A percentile compares a stretch with the other conserved stretches of the same genome.
phyloP scores from a whole-genome alignment of 2,797 vertebrate genomes.

The Holocentrus rufus region DNA sequence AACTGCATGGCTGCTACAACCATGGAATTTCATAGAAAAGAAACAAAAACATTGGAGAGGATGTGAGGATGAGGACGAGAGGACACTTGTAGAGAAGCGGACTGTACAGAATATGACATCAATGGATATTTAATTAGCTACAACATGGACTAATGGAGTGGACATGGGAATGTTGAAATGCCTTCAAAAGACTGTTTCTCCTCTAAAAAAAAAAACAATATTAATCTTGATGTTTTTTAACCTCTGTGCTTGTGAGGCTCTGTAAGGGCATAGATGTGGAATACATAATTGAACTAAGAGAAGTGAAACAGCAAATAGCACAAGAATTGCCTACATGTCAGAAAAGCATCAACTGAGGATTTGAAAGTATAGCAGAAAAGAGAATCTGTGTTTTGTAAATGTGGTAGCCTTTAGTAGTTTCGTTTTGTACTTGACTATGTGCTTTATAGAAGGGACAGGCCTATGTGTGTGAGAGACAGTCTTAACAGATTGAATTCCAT shows the following conservation, averaged over 20 bases:
- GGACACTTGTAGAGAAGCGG: slow-evolving; percentile 18
- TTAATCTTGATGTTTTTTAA: slow-evolving; percentile 34
- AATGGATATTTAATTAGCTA: slow-evolving; percentile 41
- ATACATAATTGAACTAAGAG: slow-evolving; percentile 43
- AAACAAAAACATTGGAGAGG: slow-evolving; percentile 1
- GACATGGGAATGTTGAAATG: slow-evolving; percentile 54
- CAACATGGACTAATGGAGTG: slow-evolving; percentile 42
- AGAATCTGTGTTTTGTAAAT: slow-evolving; percentile 61
- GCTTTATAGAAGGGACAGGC: slow-evolving; percentile 45
- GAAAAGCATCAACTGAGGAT: slow-evolving; percentile 50
- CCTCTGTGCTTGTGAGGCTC: slow-evolving; percentile 44
- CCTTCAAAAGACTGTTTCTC: slow-evolving; percentile 52
- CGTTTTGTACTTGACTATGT: slow-evolving; percentile 63
- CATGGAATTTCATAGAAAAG: slow-evolving; percentile 34
- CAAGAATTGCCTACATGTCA: slow-evolving; percentile 52
- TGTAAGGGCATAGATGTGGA: slow-evolving; percentile 55
- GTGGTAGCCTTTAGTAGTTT: slow-evolving; percentile 53
- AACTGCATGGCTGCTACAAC: slow-evolving; percentile 75
- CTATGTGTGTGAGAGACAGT: slow-evolving; percentile 25
- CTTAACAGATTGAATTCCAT: slow-evolving; percentile 32
- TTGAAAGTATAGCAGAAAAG: slow-evolving; percentile 42
- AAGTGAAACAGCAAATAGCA: slow-evolving; percentile 53
- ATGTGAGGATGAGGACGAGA: too few relatives aligned
- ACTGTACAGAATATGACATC: slow-evolving; percentile 22
- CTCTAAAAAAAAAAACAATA: slow-evolving; percentile 48